Evolutionary conservation across 2,888 invertebrate species (phyloP), one percentile per base, ranked within the genome.

Genomic region (Agrilus biguttatus): DNA sequence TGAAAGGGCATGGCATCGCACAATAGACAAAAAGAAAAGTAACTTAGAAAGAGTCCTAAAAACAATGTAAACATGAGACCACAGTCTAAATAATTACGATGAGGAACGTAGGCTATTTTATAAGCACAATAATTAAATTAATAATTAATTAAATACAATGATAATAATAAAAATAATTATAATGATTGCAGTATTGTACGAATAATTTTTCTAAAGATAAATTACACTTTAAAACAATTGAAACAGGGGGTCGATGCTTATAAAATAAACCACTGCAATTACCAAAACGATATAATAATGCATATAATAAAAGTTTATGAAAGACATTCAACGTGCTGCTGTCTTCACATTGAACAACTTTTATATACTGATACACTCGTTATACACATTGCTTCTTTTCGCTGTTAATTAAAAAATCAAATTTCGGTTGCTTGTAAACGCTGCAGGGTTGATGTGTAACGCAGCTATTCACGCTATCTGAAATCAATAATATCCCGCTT

Each of bases 401-500:
- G 62, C 63, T 63, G 63, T 63, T 63, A 60, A 58, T 60, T 58
- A 59, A 58, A 58, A 62, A 62, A 63, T 57, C 60, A 28, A 58
- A 61, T 61, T 60, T 61, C 58, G 61, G 60, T 59, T 55, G 55
- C 55, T 58, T 55, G 57, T 55, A 55, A 54, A 55, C 59, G 63
- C 64, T 61, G 65, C 65, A 56, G 60, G 59, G 59, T 58, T 62
- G 61, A 53, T 60, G 47, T 50, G 57, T 28, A 28, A 28, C 59
- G 61, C 60, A 62, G 65, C 65, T 63, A 61, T 61, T 53, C 60
- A 57, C 57, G 62, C 62, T 60, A 65, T 59, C 66, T 66, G 63
- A 46, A 65, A 65, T 53, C 57, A 60, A 55, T 47, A 36, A 41
- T 3, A 4, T 28, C 28, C 10, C 4, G 10, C 1, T 28, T 10